phyloP scores from a whole-genome alignment of 2,113 vertebrate species.

The Misgurnus anguillicaudatus region DNA sequence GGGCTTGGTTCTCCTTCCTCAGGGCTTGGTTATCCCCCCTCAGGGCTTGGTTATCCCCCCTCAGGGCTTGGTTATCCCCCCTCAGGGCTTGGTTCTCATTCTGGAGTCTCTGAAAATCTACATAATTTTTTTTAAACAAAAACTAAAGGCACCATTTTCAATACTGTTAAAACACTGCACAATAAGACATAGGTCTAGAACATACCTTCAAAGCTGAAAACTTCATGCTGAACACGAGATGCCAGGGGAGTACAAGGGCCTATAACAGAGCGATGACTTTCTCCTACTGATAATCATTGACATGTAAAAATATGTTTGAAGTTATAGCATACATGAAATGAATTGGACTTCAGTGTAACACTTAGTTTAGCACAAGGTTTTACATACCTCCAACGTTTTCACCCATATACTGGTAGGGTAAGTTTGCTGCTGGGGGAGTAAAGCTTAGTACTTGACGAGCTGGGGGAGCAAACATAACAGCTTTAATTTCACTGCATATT shows the following conservation, averaged over 20 bases:
- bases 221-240: not conserved
- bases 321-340: not conserved
- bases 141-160: too few species aligned
- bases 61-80: too few species aligned
- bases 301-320: not conserved
- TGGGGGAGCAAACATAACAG: not conserved
- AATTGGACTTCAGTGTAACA: not conserved
- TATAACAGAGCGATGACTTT: not conserved
- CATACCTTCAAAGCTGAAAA: not conserved
- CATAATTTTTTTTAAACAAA: too few species aligned
- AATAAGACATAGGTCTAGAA: not conserved
- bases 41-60: too few species aligned
- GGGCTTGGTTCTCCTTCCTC: too few species aligned
- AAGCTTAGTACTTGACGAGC: too few species aligned
- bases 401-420: too few species aligned
- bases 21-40: too few species aligned
- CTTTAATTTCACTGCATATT: not conserved
- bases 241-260: not conserved
- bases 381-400: not conserved
- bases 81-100: too few species aligned
- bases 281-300: not conserved
- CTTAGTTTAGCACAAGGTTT: not conserved
- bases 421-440: too few species aligned
- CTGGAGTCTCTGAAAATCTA: too few species aligned
- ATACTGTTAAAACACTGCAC: not conserved